phyloP scores from a whole-genome alignment of 2,797 vertebrate genomes.

The Gallirallus australis region DNA sequence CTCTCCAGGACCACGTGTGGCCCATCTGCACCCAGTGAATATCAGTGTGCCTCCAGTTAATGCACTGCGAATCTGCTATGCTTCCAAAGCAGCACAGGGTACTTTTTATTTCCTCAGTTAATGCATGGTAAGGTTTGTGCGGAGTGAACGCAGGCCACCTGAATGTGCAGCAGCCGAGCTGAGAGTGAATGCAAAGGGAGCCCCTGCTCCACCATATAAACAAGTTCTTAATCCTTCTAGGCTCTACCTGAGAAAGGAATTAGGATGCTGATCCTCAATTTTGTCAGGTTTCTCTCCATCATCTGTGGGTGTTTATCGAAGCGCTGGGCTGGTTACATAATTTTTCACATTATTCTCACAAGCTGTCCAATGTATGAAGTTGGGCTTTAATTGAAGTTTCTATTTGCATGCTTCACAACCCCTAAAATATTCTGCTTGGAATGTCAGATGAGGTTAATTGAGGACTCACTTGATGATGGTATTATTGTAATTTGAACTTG shows the following conservation, averaged over 20 bases:
- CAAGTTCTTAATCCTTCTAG: conserved; percentile 10
- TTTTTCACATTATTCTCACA: conserved; percentile 34
- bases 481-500: conserved; percentile 46
- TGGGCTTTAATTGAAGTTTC: conserved; percentile 52
- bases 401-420: conserved; percentile 43
- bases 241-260: conserved; percentile 26
- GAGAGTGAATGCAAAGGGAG: background rate
- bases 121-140: background rate
- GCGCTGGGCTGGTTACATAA: conserved; percentile 7
- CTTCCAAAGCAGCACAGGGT: background rate
- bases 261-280: conserved; percentile 18
- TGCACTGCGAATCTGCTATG: accelerated
- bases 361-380: background rate
- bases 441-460: conserved; percentile 64
- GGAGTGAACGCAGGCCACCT: background rate
- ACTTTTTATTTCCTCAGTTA: background rate
- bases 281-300: background rate
- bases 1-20: background rate
- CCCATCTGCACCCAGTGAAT: background rate
- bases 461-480: conserved; percentile 34
- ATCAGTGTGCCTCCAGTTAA: accelerated
- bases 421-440: conserved; percentile 42
- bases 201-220: background rate
- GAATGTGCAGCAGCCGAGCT: background rate
- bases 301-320: conserved; percentile 33